Base-by-base conservation (phyloP, 2,888 invertebrate species). In the Rhagonycha lutea region DNA sequence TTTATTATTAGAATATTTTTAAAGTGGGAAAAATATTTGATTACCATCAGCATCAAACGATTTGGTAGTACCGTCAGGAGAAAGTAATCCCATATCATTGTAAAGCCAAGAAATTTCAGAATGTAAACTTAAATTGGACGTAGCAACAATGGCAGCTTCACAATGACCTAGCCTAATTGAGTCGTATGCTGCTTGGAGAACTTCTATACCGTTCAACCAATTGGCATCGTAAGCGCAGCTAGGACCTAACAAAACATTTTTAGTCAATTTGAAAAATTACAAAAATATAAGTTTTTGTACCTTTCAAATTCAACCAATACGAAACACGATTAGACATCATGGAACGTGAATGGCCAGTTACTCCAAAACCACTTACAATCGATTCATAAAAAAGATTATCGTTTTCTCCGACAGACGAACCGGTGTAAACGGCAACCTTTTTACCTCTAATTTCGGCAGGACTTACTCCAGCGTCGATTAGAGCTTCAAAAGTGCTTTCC, bases 241-340 rank as follows among this genome's bases (percentile, higher is more conserved):
- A 23, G 88, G 88, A 84, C 91, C 92, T 89, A 77, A 68, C 81
- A 68, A 65, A 90, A 79, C 88, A 88, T 84, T 24, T 18, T 29
- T 26, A 24, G 12, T 72, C 26, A 7, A 7, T 63, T 70, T 12
- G 11, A 11, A n/a, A 61, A 62, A 70, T 14, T 62, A 18, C 14
- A 18, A n/a, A 18, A n/a, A 10, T 60, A 4, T 26, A 18, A 26
- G n/a, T 18, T 26, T 47, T 11, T 10, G 26, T 80, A 26, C 98
- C 97, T 83, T 94, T 94, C 24, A 96, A 90, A 69, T 98, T 97
- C 78, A 98, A 91, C 90, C 94, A 94, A 86, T 96, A 98, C 0
- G 98, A 97, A 81, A 98, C 92, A 72, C 98, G 92, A 88, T 98
- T 98, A 14, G 98, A 95, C 88, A 98, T 92, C 98, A 98, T 98